Evolutionary conservation across 2,797 vertebrate genomes (phyloP), one percentile per base, ranked within the genome.

Genomic region (Anolis apletophallus): DNA sequence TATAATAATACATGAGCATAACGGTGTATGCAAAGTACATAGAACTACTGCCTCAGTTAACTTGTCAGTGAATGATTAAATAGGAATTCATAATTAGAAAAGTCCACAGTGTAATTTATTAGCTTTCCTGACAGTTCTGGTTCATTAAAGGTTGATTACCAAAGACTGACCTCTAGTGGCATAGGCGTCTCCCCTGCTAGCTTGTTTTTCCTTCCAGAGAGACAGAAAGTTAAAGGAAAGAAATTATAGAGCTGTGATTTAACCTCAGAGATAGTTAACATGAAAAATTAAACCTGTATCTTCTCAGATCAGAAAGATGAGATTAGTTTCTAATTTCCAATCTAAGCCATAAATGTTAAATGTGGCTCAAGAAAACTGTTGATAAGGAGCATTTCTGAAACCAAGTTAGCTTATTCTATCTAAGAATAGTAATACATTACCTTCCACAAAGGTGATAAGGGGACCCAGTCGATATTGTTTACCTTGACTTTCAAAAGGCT

Each of bases 21-120:
- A 97, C 95, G 96, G 96, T 96, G 95, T 96, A 96, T 95, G 93
- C 94, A 96, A 96, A 96, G 93, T 96, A 96, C 96, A 96, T 89
- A 96, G 95, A 96, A 95, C 93, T 50, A 91, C 95, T 96, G 97
- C 96, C 96, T 96, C 91, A 95, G 97, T 96, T 95, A 95, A 95
- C 97, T 95, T 98, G 98, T 98, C 98, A 97, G 95, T 98, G 98
- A 98, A 96, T 96, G 98, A 99, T 99, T 98, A 98, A 97, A 97
- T 93, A 96, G 93, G 97, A 98, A 99, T 98, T 97, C 97, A 96
- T 98, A 99, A 98, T 98, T 98, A 98, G 98, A 97, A 97, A 95
- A 97, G 97, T 97, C 96, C 96, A 96, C 97, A 93, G 93, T 94
- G 95, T 96, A 97, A 98, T 98, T 98, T 98, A 98, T 97, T 97